Evolutionary conservation across 1,140 invertebrate species (phyloP), one percentile per base, ranked within the genome.

Genomic region (Tetranychus urticae): DNA sequence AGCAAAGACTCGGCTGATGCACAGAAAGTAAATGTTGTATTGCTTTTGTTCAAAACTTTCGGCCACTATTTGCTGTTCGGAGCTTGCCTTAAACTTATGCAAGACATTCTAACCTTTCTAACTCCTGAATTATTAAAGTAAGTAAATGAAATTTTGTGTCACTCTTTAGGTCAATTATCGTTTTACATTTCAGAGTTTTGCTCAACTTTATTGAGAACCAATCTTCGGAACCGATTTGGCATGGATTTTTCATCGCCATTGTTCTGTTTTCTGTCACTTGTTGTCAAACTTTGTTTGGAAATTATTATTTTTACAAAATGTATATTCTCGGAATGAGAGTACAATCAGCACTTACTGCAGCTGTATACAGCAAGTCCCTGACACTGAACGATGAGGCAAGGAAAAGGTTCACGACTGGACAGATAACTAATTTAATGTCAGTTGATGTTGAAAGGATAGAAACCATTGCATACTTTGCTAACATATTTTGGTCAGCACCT

Each of bases 231-330:
- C 73, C 80, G 2, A 66, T 79, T 65, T 94, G 89, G 88, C 85
- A 84, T 71, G 91, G 90, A 35, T 85, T 84, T 65, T 70, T 90
- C 4, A 94, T 88, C 72, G 82, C 87, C 23, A 13, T 56, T 10
- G 12, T 36, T 6, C 34, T 56, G 2, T 10, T n/a, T 13, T 35
- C 36, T 56, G 55, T 34, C 3, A 56, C 36, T 31, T 56, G 34
- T 1, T 2, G 3, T 7, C 13, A 59, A 45, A 45, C 12, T 35
- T 33, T 59, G 13, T 48, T 47, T 31, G 13, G 14, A 3, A 59
- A 59, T 59, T 3, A 54, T 86, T 67, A 70, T 69, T n/a, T 87
- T 82, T 66, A 77, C 83, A 13, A 54, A 3, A 1, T 68, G 64
- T 62, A 72, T 73, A 50, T 64, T 2, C 52, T 65, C 2, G 71